Evolutionary conservation across 23 tunicate species (phyloP), one percentile per base, ranked within the genome.

Genomic region (Halocynthia aurantium): DNA sequence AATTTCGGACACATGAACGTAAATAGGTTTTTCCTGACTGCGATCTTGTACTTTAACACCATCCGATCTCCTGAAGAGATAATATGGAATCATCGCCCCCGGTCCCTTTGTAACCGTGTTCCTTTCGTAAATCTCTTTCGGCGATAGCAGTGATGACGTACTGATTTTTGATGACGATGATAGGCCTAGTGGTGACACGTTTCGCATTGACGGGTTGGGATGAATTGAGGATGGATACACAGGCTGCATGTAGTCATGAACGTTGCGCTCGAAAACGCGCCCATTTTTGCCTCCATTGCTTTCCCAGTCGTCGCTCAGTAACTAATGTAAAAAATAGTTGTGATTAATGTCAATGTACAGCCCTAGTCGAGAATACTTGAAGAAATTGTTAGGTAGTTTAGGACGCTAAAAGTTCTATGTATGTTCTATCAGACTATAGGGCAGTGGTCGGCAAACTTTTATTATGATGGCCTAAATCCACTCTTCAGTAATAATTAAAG

Each of bases 1-100:
- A 19, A 84, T 84, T 67, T 84, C 87, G 8, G 87, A 84, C 7
- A 80, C 80, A 40, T 84, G 87, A 67, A 84, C 87, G 57, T 52
- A 84, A 51, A 84, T 76, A 7, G 82, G 87, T 53, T 75, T 75
- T 44, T 68, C 77, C 51, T 56, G 53, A 20, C 53, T 69, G 19
- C 69, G 57, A 12, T 21, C 57, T 11, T 49, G 57, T 55, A n/a
- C 75, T 8, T 76, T 74, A 52, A 17, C 55, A 57, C 67, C 81
- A 22, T 76, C 52, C 11, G 81, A 80, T 50, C 87, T 66, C 22
- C 87, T 64, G 50, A 84, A 84, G 69, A 84, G 50, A 58, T 84
- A 69, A 54, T 84, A 84, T 9, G 87, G 87, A 2, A 76, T 55
- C 52, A 62, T 55, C 0, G 61, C 65, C 10, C 65, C 22, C 6